phyloP scores from a whole-genome alignment of 2,888 invertebrate genomes.

The Mythimna albipuncta region DNA sequence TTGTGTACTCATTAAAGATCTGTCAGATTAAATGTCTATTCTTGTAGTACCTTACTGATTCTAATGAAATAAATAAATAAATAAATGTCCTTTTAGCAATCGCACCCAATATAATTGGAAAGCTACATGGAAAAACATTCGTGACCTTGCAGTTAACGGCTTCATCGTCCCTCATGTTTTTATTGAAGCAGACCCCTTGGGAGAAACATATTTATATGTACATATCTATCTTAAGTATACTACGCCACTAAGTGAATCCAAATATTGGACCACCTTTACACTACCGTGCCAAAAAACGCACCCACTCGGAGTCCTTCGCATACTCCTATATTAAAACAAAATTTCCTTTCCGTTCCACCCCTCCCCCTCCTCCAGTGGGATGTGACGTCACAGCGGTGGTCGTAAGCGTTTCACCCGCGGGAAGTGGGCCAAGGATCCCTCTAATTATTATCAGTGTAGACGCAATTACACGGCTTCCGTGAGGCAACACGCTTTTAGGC shows the following conservation, averaged over 20 bases:
- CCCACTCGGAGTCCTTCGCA: not conserved
- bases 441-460: conserved; percentile 67
- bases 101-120: conserved; percentile 2
- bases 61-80: not conserved
- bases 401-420: conserved; percentile 58
- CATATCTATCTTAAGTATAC: too few species aligned
- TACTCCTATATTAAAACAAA: conserved; percentile 30
- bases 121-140: conserved; percentile 6
- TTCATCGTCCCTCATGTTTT: conserved; percentile 4
- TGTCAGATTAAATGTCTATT: not conserved
- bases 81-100: not conserved
- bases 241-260: conserved; percentile 7
- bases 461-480: conserved; percentile 43
- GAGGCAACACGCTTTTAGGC: conserved; percentile 36
- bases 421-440: conserved; percentile 73
- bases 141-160: conserved; percentile 12
- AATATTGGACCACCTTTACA: conserved; percentile 1
- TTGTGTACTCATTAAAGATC: not conserved
- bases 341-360: conserved; percentile 8
- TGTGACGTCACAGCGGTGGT: conserved; percentile 54
- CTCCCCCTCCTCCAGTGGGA: not conserved
- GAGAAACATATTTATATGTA: too few species aligned
- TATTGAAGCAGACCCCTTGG: not conserved
- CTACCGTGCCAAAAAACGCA: conserved; percentile 13
- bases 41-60: not conserved